These are phyloP conservation scores for Brachionus asplanchnoidis DNA, from an alignment of 1,140 invertebrate species.

Conservation along the genomic window DNA sequence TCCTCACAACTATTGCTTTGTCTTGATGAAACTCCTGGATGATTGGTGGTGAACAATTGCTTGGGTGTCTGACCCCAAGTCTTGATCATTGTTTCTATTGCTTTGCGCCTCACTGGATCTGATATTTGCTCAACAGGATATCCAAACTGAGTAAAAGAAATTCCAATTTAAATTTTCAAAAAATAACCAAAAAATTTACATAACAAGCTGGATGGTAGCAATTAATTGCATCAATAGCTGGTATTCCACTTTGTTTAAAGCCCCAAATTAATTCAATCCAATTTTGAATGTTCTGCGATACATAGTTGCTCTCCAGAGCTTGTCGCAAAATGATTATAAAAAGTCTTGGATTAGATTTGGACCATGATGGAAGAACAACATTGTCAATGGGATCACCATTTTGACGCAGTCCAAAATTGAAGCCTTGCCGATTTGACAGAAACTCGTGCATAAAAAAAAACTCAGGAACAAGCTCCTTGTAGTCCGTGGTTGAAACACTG, in stretches of 20 bases:
- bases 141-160: constrained; percentile 65
- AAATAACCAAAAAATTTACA: background rate
- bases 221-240: constrained; percentile 58
- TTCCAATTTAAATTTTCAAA: background rate
- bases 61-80: constrained; percentile 90
- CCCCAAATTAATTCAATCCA: constrained; percentile 58
- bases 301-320: constrained; percentile 52
- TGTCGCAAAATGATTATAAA: constrained; percentile 55
- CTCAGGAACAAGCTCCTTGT: constrained; percentile 91
- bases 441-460: constrained; percentile 89
- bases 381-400: constrained; percentile 71
- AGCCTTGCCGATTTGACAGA: constrained; percentile 77
- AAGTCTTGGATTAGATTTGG: constrained; percentile 49
- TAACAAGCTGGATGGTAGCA: constrained; percentile 68
- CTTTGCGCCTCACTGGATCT: constrained; percentile 71
- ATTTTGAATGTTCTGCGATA: constrained; percentile 48
- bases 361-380: constrained; percentile 54
- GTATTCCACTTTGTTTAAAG: constrained; percentile 56
- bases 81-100: constrained; percentile 80
- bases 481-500: constrained; percentile 84
- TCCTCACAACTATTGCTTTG: background rate
- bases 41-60: constrained; percentile 68
- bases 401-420: constrained; percentile 78
- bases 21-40: constrained; percentile 48
- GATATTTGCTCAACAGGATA: constrained; percentile 70